Evolutionary conservation across 2,888 invertebrate genomes (phyloP), one percentile per base, ranked within the genome.

Genomic region (Phengaris alcon): DNA sequence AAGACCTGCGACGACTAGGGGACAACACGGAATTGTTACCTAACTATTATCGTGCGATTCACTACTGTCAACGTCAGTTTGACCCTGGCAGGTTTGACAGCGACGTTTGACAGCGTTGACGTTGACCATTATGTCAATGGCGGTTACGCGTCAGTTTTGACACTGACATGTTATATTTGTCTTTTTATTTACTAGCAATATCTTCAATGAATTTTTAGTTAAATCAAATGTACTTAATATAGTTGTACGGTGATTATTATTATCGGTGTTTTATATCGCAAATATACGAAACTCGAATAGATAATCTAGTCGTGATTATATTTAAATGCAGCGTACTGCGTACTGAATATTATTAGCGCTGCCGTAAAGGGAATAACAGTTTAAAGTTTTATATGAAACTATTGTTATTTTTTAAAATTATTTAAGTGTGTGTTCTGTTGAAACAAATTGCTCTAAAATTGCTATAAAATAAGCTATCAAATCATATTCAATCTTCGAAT

Each of bases 1-100:
- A 95, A 96, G 82, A 96, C 98, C 75, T 98, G 98, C 90, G 82
- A 84, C 57, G 87, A 89, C 78, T 91, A 87, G 81, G 9, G 15
- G 64, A 73, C 72, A 51, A 75, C 35, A 3, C 70, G 75, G 76
- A 76, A 75, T 75, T 75, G 75, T 75, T 75, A 15, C 12, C 52
- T 46, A 69, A 74, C 46, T 52, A 68, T 70, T 52, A 46, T 35
- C 22, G 55, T 75, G 75, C 70, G 57, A 70, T 68, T 52, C 69
- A 48, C 52, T 22, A 7, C 13, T 15, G 9, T 68, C 13, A 52
- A 54, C 10, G 51, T 70, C 70, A 70, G 51, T 69, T 46, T 69
- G n/a, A 70, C 15, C 15, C 64, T 64, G 64, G 35, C 59, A 22
- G n/a, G 15, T 15, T 22, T 64, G 22, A 64, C 10, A 22, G 64